phyloP scores from a whole-genome alignment of 2,113 vertebrate species.

The Sphaerodactylus townsendi region DNA sequence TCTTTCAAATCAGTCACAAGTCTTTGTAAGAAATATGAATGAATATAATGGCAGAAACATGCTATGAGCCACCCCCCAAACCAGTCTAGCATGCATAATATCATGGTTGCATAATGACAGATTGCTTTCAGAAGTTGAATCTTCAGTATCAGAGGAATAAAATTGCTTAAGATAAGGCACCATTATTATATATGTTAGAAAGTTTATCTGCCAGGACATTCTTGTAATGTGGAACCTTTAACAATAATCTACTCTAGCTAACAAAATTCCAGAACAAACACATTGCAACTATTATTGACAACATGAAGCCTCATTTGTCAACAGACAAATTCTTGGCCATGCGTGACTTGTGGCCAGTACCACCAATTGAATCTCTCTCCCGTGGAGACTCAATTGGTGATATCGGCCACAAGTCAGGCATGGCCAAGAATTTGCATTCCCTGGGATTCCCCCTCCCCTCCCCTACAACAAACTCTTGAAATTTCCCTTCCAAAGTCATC shows the following conservation, averaged over 20 bases:
- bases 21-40: conserved; percentile 10
- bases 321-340: no score
- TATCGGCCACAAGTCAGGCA: neutral
- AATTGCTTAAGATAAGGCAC: neutral
- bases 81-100: conserved; percentile 44
- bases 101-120: neutral
- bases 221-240: accelerated
- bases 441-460: neutral
- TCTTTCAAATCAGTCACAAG: neutral
- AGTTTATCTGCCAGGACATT: neutral
- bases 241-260: accelerated
- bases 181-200: neutral
- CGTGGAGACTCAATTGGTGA: no score
- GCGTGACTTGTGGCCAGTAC: no score
- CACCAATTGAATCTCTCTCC: no score
- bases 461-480: neutral
- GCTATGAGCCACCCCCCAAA: neutral
- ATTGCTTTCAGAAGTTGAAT: neutral
- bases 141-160: accelerated
- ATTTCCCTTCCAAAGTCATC: neutral
- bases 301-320: accelerated
- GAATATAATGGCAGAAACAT: neutral
- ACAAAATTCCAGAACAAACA: neutral
- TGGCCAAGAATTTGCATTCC: neutral
- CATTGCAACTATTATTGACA: neutral